Percentiles rank a stretch among this genome's conserved stretches.
Conservation (phyloP, 2,797 vertebrate genomes). For the Acipenser oxyrinchus region DNA sequence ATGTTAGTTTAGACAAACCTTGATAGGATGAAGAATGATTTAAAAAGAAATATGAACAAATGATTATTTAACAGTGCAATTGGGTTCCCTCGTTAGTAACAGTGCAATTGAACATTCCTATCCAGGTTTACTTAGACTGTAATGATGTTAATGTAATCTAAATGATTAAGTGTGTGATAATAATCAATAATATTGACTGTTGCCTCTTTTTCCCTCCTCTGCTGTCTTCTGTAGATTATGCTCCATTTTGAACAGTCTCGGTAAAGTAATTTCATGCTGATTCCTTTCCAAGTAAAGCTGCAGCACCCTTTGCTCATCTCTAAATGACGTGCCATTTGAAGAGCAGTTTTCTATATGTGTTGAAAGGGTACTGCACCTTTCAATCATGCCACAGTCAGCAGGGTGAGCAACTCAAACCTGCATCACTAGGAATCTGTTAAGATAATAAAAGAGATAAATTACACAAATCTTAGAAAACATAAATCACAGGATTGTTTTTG, state of each 20-base stretch:
- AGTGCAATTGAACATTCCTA: too few species aligned
- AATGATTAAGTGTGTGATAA: slow-evolving; percentile 16
- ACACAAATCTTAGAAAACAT: too few species aligned
- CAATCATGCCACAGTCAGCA: slow-evolving; percentile 54
- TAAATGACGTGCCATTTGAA: slow-evolving; percentile 7
- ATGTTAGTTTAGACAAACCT: too few species aligned
- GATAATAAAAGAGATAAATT: too few species aligned
- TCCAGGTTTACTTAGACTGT: not conserved
- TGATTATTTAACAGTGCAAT: too few species aligned
- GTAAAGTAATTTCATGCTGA: slow-evolving; percentile 87
- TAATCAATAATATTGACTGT: slow-evolving; percentile 48
- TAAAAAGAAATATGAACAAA: too few species aligned
- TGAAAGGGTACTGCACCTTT: slow-evolving; percentile 45
- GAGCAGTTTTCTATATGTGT: slow-evolving; percentile 22
- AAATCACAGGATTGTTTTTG: too few species aligned
- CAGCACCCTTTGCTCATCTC: slow-evolving; percentile 24
- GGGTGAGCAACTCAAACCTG: slow-evolving; percentile 22
- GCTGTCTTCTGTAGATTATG: slow-evolving; percentile 91
- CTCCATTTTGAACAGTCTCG: slow-evolving; percentile 89
- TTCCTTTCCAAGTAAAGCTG: slow-evolving; percentile 71
- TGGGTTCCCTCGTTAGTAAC: too few species aligned
- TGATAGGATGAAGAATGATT: too few species aligned
- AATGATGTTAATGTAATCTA: too few species aligned
- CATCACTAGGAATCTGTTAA: not conserved
- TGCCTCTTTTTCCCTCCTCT: slow-evolving; percentile 58